Evolutionary conservation across 2,113 vertebrate genomes (phyloP), one percentile per base, ranked within the genome.

Genomic region (Apeltes quadracus): DNA sequence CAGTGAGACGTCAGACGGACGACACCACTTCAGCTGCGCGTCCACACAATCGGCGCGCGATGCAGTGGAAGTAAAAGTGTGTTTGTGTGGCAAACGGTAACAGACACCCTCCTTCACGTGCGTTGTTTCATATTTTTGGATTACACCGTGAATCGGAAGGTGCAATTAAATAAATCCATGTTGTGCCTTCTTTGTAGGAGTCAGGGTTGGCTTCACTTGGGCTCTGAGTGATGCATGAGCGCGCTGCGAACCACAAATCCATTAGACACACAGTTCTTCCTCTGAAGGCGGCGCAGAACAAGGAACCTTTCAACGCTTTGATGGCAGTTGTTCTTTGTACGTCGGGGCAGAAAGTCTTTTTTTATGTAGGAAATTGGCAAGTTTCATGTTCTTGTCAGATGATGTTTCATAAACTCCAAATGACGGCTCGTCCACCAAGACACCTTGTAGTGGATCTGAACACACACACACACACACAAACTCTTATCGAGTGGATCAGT

Each of bases 401-500:
- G 10, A 71, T 14, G 51, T 58, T 14, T 36, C 27, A 50, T 6
- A 6, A 39, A 20, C 5, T 41, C n/a, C 27, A 61, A 41, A 61
- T 41, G 13, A 34, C 25, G 2, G 25, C 23, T 25, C 46, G 50
- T 36, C 51, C 39, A 20, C n/a, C 39, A 46, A 56, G 54, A 43
- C 9, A 34, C 64, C 61, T 64, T 14, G 23, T 3, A 15, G 27
- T 64, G 25, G n/a, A 38, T 57, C 8, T 44, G 29, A 4, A 54
- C 23, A 66, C 16, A 59, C 59, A 20, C 59, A 32, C 23, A 29
- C 15, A 25, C 4, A 69, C 43, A 59, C 43, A 51, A 32, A 69
- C n/a, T 65, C 18, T 68, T 55, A 67, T 79, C 48, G 2, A 56
- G 27, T 55, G 50, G 46, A 68, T 72, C 76, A 48, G 48, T 4